These are phyloP conservation scores for Schrankia costaestrigalis DNA, from an alignment of 2,888 invertebrate species.

Conservation along the genomic window DNA sequence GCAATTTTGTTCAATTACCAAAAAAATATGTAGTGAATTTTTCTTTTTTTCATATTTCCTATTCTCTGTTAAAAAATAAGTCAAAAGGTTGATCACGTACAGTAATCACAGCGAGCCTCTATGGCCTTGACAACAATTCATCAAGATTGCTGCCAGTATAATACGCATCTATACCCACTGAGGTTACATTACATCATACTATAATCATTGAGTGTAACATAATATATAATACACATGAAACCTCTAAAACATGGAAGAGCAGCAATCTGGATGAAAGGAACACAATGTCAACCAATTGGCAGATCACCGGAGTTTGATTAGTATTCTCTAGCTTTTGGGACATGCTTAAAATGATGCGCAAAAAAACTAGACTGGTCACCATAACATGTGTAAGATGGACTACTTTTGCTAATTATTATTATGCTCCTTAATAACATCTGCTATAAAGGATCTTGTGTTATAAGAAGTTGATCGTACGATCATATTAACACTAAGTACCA, in stretches of 20 bases:
- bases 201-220: slow-evolving; percentile 39
- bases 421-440: slow-evolving; percentile 7
- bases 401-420: slow-evolving; percentile 17
- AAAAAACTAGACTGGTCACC: no score
- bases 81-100: slow-evolving; percentile 16
- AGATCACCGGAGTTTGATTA: no score
- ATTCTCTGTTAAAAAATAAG: slow-evolving; percentile 8
- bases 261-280: no score
- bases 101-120: slow-evolving; percentile 32
- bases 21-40: no score
- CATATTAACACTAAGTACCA: slow-evolving; percentile 11
- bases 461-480: slow-evolving; percentile 15
- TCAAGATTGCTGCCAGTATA: slow-evolving; percentile 36
- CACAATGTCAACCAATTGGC: no score
- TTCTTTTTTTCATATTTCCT: slow-evolving; percentile 5
- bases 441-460: slow-evolving; percentile 11
- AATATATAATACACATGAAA: slow-evolving; percentile 14
- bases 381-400: slow-evolving; percentile 11
- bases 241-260: no score
- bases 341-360: slow-evolving; percentile 1
- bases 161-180: slow-evolving; percentile 32
- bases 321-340: no score
- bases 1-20: no score
- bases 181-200: slow-evolving; percentile 48
- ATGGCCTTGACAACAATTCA: slow-evolving; percentile 50